These are phyloP conservation scores for Helicorthomorpha holstii DNA, from an alignment of 1,140 invertebrate species.

Conservation along the genomic window DNA sequence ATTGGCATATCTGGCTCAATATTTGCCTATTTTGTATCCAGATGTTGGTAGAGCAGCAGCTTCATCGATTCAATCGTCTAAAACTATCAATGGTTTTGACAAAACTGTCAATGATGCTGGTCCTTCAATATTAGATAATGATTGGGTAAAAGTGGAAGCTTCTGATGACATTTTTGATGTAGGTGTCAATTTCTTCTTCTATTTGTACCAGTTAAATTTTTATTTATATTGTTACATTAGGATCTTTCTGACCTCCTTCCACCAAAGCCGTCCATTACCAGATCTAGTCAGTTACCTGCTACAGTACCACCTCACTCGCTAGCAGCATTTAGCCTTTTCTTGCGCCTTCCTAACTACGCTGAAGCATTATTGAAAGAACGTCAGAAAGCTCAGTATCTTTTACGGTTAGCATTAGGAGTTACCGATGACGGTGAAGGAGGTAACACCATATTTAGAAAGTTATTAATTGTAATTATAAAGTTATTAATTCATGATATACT, in stretches of 20 bases:
- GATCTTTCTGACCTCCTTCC: slow-evolving; percentile 19
- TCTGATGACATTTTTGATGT: slow-evolving; percentile 53
- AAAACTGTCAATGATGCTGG: slow-evolving; percentile 7
- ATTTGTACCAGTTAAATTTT: background rate
- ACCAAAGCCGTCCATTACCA: slow-evolving; percentile 13
- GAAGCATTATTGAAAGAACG: slow-evolving; percentile 67
- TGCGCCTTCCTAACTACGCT: slow-evolving; percentile 72
- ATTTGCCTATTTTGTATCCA: slow-evolving; percentile 69
- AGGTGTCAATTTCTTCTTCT: slow-evolving; percentile 5
- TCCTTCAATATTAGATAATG: slow-evolving; percentile 23
- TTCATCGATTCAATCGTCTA: slow-evolving; percentile 13
- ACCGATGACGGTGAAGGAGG: slow-evolving; percentile 78
- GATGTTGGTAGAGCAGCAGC: slow-evolving; percentile 39
- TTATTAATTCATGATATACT: slow-evolving; percentile 4
- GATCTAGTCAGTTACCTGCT: slow-evolving; percentile 17
- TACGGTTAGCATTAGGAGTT: slow-evolving; percentile 69
- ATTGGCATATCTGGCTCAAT: slow-evolving; percentile 65
- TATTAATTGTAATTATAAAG: background rate
- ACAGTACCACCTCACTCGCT: slow-evolving; percentile 72
- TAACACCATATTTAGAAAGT: slow-evolving; percentile 22
- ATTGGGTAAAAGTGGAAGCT: slow-evolving; percentile 63
- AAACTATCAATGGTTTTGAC: slow-evolving; percentile 2
- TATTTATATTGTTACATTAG: slow-evolving; percentile 5
- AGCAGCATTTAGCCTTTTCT: slow-evolving; percentile 70
- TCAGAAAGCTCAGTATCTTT: slow-evolving; percentile 61